phyloP scores from a whole-genome alignment of 2,888 invertebrate species.

The Bellardia pandia region DNA sequence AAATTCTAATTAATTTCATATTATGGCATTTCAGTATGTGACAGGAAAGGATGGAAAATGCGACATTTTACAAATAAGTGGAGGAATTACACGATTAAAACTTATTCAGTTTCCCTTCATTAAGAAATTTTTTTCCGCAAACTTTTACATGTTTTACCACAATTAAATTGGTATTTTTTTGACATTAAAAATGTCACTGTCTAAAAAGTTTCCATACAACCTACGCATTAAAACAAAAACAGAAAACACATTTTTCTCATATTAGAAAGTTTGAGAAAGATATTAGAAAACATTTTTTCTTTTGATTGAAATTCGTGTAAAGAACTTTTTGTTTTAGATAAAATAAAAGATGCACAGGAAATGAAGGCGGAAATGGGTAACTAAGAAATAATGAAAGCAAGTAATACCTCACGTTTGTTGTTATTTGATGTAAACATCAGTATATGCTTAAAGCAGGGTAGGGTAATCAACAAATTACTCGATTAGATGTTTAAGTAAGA shows the following conservation, averaged over 20 bases:
- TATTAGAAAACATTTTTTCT: not conserved
- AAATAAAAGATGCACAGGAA: conserved; percentile 24
- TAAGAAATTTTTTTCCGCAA: not conserved
- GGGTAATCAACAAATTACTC: too few species aligned
- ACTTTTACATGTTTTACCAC: not conserved
- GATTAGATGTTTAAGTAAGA: too few species aligned
- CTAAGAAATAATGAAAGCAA: conserved; percentile 29
- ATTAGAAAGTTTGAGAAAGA: conserved; percentile 6
- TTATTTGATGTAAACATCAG: too few species aligned
- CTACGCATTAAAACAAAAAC: not conserved
- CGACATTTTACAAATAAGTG: not conserved
- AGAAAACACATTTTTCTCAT: not conserved
- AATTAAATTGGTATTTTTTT: conserved; percentile 14
- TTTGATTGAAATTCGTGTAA: not conserved
- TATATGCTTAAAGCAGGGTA: too few species aligned
- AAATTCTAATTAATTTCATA: not conserved
- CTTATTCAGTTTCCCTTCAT: not conserved
- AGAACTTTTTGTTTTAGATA: not conserved
- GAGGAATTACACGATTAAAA: not conserved
- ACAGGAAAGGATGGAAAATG: not conserved
- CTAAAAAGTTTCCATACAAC: not conserved
- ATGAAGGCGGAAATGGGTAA: conserved; percentile 52
- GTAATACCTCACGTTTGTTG: conserved; percentile 8
- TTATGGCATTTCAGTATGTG: not conserved
- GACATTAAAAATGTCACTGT: not conserved